Evolutionary conservation across 2,797 vertebrate species (phyloP), one percentile per base, ranked within the genome.

Genomic region (Euthynnus affinis): DNA sequence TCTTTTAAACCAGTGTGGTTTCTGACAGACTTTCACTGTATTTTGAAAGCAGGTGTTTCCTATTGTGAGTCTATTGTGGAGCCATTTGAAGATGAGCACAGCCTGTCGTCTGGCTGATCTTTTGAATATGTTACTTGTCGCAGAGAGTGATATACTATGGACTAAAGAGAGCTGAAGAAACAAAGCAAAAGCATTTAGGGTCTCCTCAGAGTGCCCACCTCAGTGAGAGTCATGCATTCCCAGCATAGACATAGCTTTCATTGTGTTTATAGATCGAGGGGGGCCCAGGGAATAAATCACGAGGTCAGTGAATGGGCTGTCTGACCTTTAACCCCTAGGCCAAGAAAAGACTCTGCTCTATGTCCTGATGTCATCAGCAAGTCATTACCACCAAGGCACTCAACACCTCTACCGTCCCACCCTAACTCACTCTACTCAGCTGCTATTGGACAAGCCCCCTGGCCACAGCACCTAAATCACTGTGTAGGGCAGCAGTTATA

Each of bases 311-410:
- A 94, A 94, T 91, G 88, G 88, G 90, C 85, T 90, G 91, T 91
- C 88, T 91, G 91, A 92, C 91, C 90, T 93, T 88, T 92, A 62
- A 90, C 92, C 91, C 56, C n/a, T 2, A 2, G 76, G 71, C 80
- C 82, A 76, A 89, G 89, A 90, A 91, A 91, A 93, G 86, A 85
- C 88, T 87, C 91, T 93, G 91, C 90, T 87, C 88, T 91, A 68
- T 93, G 91, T 93, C 85, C 83, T 91, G 90, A 92, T 94, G 93
- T 93, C 93, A 94, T 94, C 93, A 89, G 84, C 87, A 77, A 91
- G 89, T 92, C 93, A 93, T 95, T 94, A 94, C 90, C 57, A 7
- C 82, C 84, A 78, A 75, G 60, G 89, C 87, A 89, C 83, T 94
- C 92, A 93, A 93, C 92, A 93, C 93, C 91, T 93, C 91, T 14